These are phyloP conservation scores for Pandemis corylana DNA, from an alignment of 2,888 invertebrate species.

Conservation along the genomic window DNA sequence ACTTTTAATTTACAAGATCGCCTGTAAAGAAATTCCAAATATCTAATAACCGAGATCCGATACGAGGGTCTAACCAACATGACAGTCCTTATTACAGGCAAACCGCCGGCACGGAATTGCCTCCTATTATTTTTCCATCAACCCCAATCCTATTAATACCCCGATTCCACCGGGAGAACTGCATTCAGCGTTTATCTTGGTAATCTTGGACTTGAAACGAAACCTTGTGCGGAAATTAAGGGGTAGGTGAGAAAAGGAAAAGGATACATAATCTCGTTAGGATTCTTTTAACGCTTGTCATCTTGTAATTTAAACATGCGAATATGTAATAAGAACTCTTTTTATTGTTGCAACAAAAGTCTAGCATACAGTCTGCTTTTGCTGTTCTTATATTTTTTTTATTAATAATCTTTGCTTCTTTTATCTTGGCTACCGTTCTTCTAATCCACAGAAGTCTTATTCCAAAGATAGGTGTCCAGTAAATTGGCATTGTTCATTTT, in stretches of 20 bases:
- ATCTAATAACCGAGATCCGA: background rate
- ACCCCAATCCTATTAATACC: constrained; percentile 15
- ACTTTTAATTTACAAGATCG: background rate
- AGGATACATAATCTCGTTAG: background rate
- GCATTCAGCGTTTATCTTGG: constrained; percentile 6
- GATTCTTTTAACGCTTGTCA: background rate
- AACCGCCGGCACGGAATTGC: constrained; percentile 42
- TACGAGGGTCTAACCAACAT: background rate
- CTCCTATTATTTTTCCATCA: constrained; percentile 66
- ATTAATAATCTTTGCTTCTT: too few species aligned
- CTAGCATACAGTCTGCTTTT: too few species aligned
- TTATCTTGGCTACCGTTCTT: too few species aligned
- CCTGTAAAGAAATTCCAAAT: background rate
- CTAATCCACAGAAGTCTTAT: too few species aligned
- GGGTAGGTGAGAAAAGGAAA: background rate
- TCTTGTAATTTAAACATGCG: too few species aligned
- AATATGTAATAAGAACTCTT: too few species aligned
- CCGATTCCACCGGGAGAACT: constrained; percentile 12
- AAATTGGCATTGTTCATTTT: too few species aligned
- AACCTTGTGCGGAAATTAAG: background rate
- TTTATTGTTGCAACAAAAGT: too few species aligned
- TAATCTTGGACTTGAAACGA: background rate
- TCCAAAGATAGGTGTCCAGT: too few species aligned
- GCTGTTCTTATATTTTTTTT: too few species aligned
- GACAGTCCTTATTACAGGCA: constrained; percentile 7